Conservation (phyloP, 2,797 vertebrate genomes). For the Chelidonichthys spinosus region DNA sequence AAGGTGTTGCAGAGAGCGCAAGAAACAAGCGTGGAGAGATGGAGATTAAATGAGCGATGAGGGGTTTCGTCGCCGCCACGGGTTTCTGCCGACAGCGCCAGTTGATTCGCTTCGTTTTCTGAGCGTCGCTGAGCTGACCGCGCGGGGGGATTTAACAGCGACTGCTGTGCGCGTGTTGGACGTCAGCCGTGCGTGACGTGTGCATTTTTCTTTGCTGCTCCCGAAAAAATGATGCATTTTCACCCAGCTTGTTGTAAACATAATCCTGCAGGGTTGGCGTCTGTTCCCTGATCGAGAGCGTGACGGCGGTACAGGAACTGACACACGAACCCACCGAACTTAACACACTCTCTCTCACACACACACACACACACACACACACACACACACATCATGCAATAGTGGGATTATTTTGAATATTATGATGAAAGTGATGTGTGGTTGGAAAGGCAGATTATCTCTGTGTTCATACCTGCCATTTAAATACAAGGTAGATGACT, state of each 20-base stretch:
- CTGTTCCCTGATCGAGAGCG: slow-evolving; percentile 14
- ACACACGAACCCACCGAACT: no score
- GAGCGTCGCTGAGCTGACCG: slow-evolving; percentile 26
- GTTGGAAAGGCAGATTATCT: background rate
- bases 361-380: background rate
- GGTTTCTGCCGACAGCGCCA: slow-evolving; percentile 6
- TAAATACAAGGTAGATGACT: slow-evolving; percentile 33
- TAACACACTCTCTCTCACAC: background rate
- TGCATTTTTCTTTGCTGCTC: slow-evolving; percentile 24
- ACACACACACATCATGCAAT: background rate
- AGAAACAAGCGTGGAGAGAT: slow-evolving; percentile 17
- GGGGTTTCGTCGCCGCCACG: background rate
- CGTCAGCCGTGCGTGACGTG: slow-evolving; percentile 37
- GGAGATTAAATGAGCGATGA: slow-evolving; percentile 34
- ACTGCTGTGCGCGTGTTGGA: slow-evolving; percentile 32
- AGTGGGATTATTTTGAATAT: background rate
- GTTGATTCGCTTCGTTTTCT: slow-evolving; percentile 40
- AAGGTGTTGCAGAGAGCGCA: background rate
- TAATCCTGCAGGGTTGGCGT: slow-evolving; percentile 40
- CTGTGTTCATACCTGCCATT: slow-evolving; percentile 21
- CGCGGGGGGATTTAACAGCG: slow-evolving; percentile 16
- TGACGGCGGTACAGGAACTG: slow-evolving; percentile 3
- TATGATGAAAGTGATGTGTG: background rate
- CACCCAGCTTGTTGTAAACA: slow-evolving; percentile 26
- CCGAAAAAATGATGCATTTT: slow-evolving; percentile 26